These are phyloP conservation scores for Orientallactaga bullata DNA, from an alignment of 2,113 vertebrate genomes.

Conservation along the genomic window DNA sequence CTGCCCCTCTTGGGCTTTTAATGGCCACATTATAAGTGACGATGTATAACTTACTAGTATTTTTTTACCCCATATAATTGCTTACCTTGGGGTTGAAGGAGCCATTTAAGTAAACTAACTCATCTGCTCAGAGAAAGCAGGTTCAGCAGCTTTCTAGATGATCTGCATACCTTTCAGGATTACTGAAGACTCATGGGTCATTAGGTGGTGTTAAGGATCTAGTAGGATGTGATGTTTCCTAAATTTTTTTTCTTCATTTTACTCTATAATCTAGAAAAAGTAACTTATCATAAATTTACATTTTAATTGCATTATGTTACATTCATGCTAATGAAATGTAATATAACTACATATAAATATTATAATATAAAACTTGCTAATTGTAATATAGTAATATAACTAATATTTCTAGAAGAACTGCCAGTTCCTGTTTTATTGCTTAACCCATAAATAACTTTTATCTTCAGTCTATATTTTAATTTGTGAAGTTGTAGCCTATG, in stretches of 20 bases:
- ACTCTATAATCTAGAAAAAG: conserved; percentile 7
- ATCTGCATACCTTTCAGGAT: not conserved
- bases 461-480: not conserved
- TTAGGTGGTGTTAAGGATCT: not conserved
- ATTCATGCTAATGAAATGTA: too few species aligned
- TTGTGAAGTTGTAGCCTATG: not conserved
- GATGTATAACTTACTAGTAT: not conserved
- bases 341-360: too few species aligned
- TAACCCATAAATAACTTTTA: conserved; percentile 19
- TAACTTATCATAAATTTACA: not conserved
- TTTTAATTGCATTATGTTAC: not conserved
- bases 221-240: not conserved
- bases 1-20: not conserved
- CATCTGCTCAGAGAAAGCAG: not conserved
- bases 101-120: not conserved
- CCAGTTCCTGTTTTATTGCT: conserved; percentile 39
- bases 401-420: conserved; percentile 6
- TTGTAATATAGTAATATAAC: too few species aligned
- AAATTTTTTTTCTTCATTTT: not conserved
- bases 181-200: not conserved
- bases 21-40: not conserved
- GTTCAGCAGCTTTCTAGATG: not conserved
- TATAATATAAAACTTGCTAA: too few species aligned
- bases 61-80: not conserved
- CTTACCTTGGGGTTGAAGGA: not conserved